phyloP scores from a whole-genome alignment of 1,140 invertebrate species.

The Rhopalosiphum maidis region DNA sequence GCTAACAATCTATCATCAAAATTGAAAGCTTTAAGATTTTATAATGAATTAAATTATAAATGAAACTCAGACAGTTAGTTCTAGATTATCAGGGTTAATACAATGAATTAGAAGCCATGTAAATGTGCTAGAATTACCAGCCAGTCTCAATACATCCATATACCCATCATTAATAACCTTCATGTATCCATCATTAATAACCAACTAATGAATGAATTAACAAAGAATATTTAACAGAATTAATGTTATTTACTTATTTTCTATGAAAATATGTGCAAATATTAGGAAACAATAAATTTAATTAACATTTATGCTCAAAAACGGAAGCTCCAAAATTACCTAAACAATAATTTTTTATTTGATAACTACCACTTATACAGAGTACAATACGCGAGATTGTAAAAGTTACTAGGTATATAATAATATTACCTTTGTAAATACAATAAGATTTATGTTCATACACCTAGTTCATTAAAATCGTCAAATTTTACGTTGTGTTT shows the following conservation, averaged over 20 bases:
- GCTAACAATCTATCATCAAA: background rate
- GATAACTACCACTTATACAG: background rate
- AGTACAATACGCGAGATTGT: background rate
- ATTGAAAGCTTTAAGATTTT: background rate
- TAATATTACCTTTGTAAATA: background rate
- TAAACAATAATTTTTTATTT: background rate
- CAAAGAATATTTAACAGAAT: background rate
- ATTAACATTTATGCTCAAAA: too few relatives aligned
- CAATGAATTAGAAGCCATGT: background rate
- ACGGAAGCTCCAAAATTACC: too few relatives aligned
- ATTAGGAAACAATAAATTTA: too few relatives aligned
- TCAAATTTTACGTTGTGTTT: background rate
- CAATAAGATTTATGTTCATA: background rate
- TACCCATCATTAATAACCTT: background rate
- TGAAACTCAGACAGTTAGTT: background rate
- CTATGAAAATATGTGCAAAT: too few relatives aligned
- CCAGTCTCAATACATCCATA: background rate
- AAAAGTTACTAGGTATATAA: background rate
- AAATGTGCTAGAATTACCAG: background rate
- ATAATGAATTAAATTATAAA: constrained; percentile 32
- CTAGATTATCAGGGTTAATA: background rate
- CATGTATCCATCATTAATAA: background rate
- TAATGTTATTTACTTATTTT: background rate
- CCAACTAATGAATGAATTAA: background rate
- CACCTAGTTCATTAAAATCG: background rate